phyloP scores from a whole-genome alignment of 2,888 invertebrate species.

The Tricholauxania praeusta region DNA sequence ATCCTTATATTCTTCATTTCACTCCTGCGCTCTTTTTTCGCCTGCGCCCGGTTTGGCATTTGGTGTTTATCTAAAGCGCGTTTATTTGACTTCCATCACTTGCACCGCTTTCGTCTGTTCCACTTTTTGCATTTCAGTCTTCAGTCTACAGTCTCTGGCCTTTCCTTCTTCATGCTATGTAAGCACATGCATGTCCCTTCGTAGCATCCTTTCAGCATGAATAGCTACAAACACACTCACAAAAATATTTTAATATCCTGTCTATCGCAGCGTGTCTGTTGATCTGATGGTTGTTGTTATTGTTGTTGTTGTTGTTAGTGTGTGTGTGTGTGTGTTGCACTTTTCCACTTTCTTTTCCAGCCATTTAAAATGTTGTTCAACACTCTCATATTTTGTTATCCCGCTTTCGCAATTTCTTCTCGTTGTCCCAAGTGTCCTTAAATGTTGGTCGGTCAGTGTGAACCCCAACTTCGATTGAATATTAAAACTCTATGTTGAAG shows the following conservation, averaged over 20 bases:
- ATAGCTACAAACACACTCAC: slow-evolving; percentile 18
- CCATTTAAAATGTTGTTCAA: not conserved
- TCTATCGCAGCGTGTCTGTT: too few relatives aligned
- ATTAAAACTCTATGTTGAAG: too few relatives aligned
- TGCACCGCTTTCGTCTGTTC: not conserved
- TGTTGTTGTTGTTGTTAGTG: too few relatives aligned
- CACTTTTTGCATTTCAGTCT: not conserved
- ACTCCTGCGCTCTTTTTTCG: slow-evolving; percentile 13
- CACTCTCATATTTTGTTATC: slow-evolving; percentile 10
- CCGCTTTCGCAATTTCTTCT: slow-evolving; percentile 1
- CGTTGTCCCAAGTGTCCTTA: not conserved
- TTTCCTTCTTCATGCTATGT: not conserved
- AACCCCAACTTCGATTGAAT: too few relatives aligned
- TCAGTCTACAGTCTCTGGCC: not conserved
- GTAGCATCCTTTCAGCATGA: slow-evolving; percentile 25
- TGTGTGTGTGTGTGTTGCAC: too few relatives aligned
- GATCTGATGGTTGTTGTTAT: too few relatives aligned
- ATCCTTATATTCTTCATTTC: not conserved
- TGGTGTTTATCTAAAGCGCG: slow-evolving; percentile 26
- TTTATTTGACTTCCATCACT: slow-evolving; percentile 20
- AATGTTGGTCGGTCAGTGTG: too few relatives aligned
- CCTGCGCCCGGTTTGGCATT: not conserved
- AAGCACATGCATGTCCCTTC: slow-evolving; percentile 8
- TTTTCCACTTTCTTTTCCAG: too few relatives aligned
- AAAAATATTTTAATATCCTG: not conserved